Percentiles rank a stretch among this genome's conserved stretches.
Evolutionary conservation across 2,797 vertebrate genomes (phyloP).

Genomic region (Leptodactylus fallax): DNA sequence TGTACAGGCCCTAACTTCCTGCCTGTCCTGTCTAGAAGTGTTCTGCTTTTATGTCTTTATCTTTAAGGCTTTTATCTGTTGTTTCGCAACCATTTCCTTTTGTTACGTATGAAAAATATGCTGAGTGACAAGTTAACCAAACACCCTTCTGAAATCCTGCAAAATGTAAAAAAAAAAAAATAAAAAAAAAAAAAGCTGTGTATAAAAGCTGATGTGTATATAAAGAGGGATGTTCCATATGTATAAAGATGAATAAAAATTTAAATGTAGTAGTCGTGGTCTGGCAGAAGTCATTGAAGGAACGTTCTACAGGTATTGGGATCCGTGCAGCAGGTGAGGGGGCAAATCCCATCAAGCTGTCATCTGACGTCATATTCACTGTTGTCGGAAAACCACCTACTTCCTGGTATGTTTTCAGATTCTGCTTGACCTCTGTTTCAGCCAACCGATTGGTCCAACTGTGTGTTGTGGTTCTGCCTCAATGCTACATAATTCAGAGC

Average conservation of each 20-base stretch:
- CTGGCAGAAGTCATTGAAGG: background rate
- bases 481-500: too few relatives aligned
- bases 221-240: conserved; percentile 57
- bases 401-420: too few relatives aligned
- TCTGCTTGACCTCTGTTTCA: too few relatives aligned
- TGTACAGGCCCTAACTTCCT: conserved; percentile 7
- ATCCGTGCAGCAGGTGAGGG: too few relatives aligned
- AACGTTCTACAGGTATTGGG: too few relatives aligned
- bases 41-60: conserved; percentile 5
- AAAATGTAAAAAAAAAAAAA: conserved; percentile 35
- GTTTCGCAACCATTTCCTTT: background rate
- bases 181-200: conserved; percentile 29
- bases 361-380: too few relatives aligned
- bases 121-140: background rate
- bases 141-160: background rate
- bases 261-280: background rate
- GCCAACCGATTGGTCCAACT: too few relatives aligned
- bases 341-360: too few relatives aligned
- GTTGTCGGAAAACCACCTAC: too few relatives aligned
- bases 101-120: conserved; percentile 15
- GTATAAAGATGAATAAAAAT: conserved; percentile 60
- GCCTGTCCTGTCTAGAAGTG: background rate
- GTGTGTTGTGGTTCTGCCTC: too few relatives aligned
- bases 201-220: conserved; percentile 56
- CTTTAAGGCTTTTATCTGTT: background rate